These are phyloP conservation scores for Meda fulgida DNA, from an alignment of 2,797 vertebrate genomes.

Conservation along the genomic window DNA sequence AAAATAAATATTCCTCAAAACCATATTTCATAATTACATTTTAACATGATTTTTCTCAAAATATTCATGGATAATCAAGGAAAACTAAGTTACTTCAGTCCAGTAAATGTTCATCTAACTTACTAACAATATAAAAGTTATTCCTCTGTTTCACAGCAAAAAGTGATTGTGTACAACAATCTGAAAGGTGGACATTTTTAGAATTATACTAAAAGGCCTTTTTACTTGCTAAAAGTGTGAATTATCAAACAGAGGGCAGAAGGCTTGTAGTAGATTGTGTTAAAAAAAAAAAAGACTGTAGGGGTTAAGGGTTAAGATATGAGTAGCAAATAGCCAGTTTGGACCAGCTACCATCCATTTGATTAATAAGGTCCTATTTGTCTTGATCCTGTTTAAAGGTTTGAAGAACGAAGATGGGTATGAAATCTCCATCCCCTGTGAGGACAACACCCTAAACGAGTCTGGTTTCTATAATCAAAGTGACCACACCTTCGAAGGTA, in stretches of 20 bases:
- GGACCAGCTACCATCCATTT: neutral
- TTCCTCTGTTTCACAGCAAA: neutral
- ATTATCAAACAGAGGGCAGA: neutral
- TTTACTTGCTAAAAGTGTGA: neutral
- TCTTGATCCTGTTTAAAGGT: constrained; percentile 35
- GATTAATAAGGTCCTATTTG: neutral
- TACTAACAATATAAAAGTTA: neutral
- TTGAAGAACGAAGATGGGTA: constrained; percentile 79
- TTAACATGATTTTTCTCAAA: neutral
- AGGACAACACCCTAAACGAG: constrained; percentile 73
- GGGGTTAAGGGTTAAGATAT: neutral
- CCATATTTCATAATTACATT: neutral
- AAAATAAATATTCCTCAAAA: neutral
- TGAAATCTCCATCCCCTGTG: constrained; percentile 82
- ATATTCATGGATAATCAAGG: neutral
- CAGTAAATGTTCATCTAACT: neutral
- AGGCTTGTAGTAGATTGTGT: neutral
- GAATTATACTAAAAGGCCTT: neutral
- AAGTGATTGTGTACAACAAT: neutral
- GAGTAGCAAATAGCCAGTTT: neutral
- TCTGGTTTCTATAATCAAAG: constrained; percentile 75
- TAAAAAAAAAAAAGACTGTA: neutral
- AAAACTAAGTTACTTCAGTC: neutral
- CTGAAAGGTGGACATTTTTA: neutral
- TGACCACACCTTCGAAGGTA: constrained; percentile 79